Percentiles rank a stretch among this genome's conserved stretches.
These are phyloP conservation scores for Anoura caudifer DNA, from an alignment of 2,113 vertebrate species.

Conservation along the genomic window DNA sequence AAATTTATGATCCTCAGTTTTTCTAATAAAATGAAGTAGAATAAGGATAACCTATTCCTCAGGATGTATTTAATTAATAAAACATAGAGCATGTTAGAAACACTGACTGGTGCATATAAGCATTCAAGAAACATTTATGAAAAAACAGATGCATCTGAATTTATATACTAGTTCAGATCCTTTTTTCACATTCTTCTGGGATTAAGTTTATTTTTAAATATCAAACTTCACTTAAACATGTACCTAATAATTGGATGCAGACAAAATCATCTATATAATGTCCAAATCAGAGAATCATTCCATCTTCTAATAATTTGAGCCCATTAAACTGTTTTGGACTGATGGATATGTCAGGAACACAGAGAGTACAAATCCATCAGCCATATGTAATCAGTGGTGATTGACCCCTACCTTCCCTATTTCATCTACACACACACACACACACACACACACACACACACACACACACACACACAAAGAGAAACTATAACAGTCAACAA, in stretches of 20 bases:
- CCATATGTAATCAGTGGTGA: not conserved
- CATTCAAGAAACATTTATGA: not conserved
- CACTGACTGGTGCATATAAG: not conserved
- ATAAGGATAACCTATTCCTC: not conserved
- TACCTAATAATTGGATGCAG: not conserved
- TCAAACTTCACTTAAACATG: not conserved
- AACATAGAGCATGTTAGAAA: not conserved
- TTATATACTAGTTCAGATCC: not conserved
- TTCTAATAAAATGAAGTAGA: not conserved
- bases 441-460: not conserved
- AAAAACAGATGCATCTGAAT: not conserved
- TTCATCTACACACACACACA: not conserved
- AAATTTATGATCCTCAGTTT: not conserved
- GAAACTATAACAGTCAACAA: not conserved
- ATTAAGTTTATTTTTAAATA: not conserved
- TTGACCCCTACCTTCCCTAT: not conserved
- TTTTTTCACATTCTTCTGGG: not conserved
- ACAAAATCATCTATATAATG: not conserved
- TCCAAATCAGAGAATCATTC: not conserved
- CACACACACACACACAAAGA: not conserved
- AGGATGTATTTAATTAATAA: not conserved
- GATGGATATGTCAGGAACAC: not conserved
- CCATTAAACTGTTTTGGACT: not conserved
- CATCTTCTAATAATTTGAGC: not conserved
- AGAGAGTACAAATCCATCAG: not conserved